Conservation (phyloP, 2,113 vertebrate genomes). For the Physeter macrocephalus region DNA sequence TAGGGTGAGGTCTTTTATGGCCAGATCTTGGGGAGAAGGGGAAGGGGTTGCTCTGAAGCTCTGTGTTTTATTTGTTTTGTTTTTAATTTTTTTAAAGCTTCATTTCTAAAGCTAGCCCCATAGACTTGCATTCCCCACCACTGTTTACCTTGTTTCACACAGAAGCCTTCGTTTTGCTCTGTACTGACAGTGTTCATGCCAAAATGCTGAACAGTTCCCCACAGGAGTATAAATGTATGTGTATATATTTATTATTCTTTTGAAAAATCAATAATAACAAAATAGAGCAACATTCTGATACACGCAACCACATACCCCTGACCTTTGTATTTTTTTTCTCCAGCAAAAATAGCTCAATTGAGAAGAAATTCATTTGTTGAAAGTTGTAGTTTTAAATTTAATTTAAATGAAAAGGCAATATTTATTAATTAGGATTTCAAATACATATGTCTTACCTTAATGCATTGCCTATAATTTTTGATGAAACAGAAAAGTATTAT, state of each 20-base stretch:
- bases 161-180: background rate
- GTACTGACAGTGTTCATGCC: background rate
- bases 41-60: background rate
- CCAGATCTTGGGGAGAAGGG: background rate
- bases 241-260: background rate
- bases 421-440: background rate
- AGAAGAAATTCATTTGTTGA: background rate
- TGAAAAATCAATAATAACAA: constrained; percentile 6
- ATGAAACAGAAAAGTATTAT: background rate
- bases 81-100: background rate
- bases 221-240: background rate
- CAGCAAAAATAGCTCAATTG: background rate
- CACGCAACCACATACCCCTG: background rate
- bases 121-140: background rate
- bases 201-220: background rate
- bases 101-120: background rate
- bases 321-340: background rate
- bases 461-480: background rate
- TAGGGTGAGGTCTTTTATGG: background rate
- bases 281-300: background rate
- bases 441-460: background rate
- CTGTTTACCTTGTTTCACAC: background rate
- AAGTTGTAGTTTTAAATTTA: background rate
- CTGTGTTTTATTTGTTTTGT: background rate
- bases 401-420: background rate